These are phyloP conservation scores for Sclerurus mexicanus DNA, from an alignment of 2,113 vertebrate genomes.

Conservation along the genomic window DNA sequence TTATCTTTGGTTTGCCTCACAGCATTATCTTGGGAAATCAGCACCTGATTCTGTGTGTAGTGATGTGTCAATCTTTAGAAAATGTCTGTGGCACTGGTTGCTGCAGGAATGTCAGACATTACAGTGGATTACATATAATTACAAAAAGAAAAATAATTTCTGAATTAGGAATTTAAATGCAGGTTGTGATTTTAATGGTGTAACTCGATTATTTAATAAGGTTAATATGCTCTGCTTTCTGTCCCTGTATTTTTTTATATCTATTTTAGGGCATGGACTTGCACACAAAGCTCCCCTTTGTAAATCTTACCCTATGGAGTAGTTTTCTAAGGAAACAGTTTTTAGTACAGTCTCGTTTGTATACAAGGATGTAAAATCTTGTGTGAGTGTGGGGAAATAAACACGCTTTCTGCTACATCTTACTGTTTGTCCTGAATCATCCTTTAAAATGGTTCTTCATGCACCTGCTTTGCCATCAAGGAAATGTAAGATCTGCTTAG, in stretches of 20 bases:
- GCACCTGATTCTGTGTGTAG: background rate
- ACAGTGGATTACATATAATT: background rate
- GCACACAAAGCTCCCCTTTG: background rate
- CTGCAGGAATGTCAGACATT: background rate
- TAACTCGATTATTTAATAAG: background rate
- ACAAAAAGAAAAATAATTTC: background rate
- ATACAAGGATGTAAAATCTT: background rate
- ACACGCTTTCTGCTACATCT: background rate
- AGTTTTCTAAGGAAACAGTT: background rate
- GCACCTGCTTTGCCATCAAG: background rate
- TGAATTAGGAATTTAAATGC: background rate
- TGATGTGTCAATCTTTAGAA: background rate
- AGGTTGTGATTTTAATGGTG: slow-evolving; percentile 18
- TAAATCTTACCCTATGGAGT: background rate
- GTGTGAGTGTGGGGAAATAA: slow-evolving; percentile 25
- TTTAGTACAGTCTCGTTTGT: background rate
- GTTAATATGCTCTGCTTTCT: background rate
- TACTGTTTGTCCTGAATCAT: background rate
- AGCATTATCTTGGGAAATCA: background rate
- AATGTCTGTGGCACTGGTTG: background rate
- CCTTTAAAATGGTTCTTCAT: background rate
- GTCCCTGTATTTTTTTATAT: background rate
- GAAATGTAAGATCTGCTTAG: background rate
- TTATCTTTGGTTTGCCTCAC: background rate
- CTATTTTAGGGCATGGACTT: background rate